A percentile compares a stretch with the other conserved stretches of the same genome.
Evolutionary conservation across 2,888 invertebrate genomes (phyloP).

Genomic region (Tetramorium bicarinatum): DNA sequence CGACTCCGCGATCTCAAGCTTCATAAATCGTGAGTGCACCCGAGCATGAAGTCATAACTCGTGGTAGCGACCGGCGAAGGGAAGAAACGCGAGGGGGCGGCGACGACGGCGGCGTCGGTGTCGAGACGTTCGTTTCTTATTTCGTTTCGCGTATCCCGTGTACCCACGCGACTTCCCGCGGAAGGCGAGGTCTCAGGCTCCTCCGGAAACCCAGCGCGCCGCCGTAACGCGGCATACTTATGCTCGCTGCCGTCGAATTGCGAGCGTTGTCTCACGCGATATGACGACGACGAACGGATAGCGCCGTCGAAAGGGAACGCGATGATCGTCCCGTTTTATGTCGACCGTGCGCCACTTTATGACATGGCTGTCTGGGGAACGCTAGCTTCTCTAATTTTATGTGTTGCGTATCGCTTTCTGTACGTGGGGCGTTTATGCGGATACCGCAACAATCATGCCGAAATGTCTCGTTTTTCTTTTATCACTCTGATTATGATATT

Average conservation of each 20-base stretch:
- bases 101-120: conserved; percentile 57
- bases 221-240: conserved; percentile 65
- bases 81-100: conserved; percentile 28
- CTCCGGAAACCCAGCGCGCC: conserved; percentile 64
- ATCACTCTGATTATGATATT: not conserved
- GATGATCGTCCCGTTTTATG: conserved; percentile 34
- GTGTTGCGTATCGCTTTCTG: conserved; percentile 13
- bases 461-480: not conserved
- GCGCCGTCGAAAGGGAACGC: conserved; percentile 6
- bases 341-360: conserved; percentile 25
- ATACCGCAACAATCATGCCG: not conserved
- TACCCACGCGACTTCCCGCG: conserved; percentile 67
- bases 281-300: not conserved
- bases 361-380: not conserved
- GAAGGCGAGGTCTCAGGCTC: conserved; percentile 63
- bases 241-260: conserved; percentile 28
- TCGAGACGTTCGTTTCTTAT: conserved; percentile 60
- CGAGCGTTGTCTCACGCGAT: conserved; percentile 25
- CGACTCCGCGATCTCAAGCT: conserved; percentile 70
- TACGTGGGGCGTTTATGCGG: conserved; percentile 1
- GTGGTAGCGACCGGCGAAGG: conserved; percentile 61
- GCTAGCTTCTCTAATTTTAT: conserved; percentile 35
- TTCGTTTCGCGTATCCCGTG: conserved; percentile 44
- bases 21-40: conserved; percentile 77
- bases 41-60: conserved; percentile 82